Conservation (phyloP, 2,113 vertebrate genomes). For the Gracilinanus agilis region DNA sequence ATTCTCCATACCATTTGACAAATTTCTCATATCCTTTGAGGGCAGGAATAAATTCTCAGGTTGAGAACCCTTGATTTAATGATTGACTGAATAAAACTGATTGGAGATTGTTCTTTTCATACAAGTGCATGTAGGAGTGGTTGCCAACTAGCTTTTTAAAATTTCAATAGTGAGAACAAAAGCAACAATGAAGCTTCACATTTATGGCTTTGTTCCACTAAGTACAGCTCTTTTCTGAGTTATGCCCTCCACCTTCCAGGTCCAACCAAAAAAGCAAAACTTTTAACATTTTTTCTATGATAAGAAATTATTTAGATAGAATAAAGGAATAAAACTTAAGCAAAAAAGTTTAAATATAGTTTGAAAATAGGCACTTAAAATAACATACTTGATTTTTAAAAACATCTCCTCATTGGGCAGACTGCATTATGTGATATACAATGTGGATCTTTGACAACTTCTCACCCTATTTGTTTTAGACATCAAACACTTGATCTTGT, state of each 20-base stretch:
- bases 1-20: not conserved
- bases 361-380: not conserved
- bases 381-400: not conserved
- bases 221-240: not conserved
- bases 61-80: not conserved
- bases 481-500: not conserved
- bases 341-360: no score
- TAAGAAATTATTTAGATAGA: not conserved
- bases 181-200: not conserved
- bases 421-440: not conserved
- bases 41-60: not conserved
- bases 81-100: not conserved
- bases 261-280: not conserved
- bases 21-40: not conserved
- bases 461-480: no score
- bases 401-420: not conserved
- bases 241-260: not conserved
- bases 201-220: not conserved
- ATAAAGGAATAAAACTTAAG: not conserved
- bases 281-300: not conserved
- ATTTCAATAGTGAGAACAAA: not conserved
- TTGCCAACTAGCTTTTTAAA: not conserved
- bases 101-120: not conserved
- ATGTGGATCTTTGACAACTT: slow-evolving; percentile 13
- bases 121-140: not conserved